Evolutionary conservation across 2,113 vertebrate species (phyloP), one percentile per base, ranked within the genome.

Genomic region (Sylvilagus bachmani): DNA sequence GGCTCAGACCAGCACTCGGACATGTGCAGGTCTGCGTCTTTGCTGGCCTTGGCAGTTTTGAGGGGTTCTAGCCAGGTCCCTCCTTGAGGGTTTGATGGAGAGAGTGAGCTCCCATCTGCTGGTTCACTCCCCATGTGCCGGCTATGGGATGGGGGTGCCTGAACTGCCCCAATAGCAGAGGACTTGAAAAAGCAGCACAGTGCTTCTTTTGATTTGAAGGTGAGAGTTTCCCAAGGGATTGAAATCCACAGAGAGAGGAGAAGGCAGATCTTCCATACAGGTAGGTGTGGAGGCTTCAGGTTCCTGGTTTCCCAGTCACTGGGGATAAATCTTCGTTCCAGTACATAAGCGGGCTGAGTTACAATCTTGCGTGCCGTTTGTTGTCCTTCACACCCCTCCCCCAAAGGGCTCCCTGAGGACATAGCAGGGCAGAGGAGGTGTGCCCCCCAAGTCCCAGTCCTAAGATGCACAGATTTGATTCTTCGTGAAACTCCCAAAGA

Each of bases 401-500:
- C 3, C 38, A 66, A 25, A 31, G 12, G 14, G 7, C 33, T 36
- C 33, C 3, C 19, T 3, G 4, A 66, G 17, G 49, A 25, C 0
- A 19, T 1, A 4, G 71, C 73, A 21, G 5, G 10, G 73, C 1
- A 2, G 58, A 73, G 49, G 21, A 19, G 31, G 11, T 36, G 16
- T 27, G 1, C 19, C 7, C 29, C 4, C 36, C 25, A 36, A 2
- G 0, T 24, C 77, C 9, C 6, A 13, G n/a, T 19, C 25, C 5
- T 2, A 1, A 36, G n/a, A 33, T 12, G 22, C 11, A 1, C 5
- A 2, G 5, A 22, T 16, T n/a, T 11, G 44, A 2, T 16, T 49
- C 27, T 9, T 8, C 0, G 38, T 17, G 14, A 17, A 58, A 21
- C 8, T 27, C 38, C 1, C 1, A 2, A 81, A 33, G 49, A 6